A percentile compares a stretch with the other conserved stretches of the same genome.
phyloP scores from a whole-genome alignment of 2,797 vertebrate genomes.

The Mallotus villosus region DNA sequence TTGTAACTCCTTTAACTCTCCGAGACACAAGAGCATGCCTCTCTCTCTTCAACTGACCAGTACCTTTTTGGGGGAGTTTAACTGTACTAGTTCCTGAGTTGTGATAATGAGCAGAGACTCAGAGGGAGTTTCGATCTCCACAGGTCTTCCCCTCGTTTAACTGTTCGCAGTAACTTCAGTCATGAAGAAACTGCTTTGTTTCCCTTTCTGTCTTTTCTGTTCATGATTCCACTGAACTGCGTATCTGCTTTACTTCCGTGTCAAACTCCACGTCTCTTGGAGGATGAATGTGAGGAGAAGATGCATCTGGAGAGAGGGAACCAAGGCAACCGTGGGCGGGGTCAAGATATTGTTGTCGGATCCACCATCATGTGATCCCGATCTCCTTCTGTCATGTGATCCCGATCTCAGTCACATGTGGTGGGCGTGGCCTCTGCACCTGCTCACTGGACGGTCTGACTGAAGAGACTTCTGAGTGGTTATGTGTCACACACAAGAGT shows the following conservation, averaged over 20 bases:
- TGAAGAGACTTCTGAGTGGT: slow-evolving; percentile 38
- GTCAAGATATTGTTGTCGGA: neutral
- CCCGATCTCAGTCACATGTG: neutral
- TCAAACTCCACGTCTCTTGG: neutral
- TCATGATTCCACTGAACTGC: neutral
- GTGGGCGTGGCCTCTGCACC: too few species aligned
- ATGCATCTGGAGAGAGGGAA: neutral
- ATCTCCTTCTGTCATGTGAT: neutral
- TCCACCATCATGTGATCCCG: neutral
- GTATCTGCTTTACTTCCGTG: neutral
- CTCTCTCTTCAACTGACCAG: slow-evolving; percentile 17
- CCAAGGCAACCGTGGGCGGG: neutral
- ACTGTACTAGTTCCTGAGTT: slow-evolving; percentile 53
- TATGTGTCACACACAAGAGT: neutral
- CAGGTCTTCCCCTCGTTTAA: neutral
- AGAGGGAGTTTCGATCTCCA: neutral
- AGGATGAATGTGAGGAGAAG: neutral
- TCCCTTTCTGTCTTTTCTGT: too few species aligned
- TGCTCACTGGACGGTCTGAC: slow-evolving; percentile 6
- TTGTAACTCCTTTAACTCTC: neutral
- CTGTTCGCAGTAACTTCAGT: too few species aligned
- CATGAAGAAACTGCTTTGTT: neutral
- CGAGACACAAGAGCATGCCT: neutral
- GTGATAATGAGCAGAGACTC: slow-evolving; percentile 19
- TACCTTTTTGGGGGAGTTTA: slow-evolving; percentile 17